A percentile compares a stretch with the other conserved stretches of the same genome.
These are phyloP conservation scores for Hypercompe scribonia DNA, from an alignment of 2,888 invertebrate genomes.

Conservation along the genomic window DNA sequence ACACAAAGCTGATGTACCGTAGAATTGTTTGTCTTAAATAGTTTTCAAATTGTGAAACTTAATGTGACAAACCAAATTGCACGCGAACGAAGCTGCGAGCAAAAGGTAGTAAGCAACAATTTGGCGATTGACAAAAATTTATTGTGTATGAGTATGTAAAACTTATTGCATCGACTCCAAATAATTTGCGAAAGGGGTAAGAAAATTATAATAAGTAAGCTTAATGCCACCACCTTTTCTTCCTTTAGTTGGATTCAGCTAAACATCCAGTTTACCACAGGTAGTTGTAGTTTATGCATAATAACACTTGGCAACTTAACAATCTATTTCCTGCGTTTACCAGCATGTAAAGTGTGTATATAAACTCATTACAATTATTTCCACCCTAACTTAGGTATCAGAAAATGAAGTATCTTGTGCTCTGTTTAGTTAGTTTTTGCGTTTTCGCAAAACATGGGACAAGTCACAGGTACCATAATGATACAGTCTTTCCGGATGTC, in stretches of 20 bases:
- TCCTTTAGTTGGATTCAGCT: not conserved
- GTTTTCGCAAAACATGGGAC: constrained; percentile 5
- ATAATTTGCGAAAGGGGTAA: too few species aligned
- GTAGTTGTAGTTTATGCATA: not conserved
- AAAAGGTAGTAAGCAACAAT: too few species aligned
- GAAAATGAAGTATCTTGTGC: constrained; percentile 10
- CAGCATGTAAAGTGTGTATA: constrained; percentile 17
- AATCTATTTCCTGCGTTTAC: constrained; percentile 15
- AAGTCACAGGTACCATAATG: constrained; percentile 13
- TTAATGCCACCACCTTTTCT: too few species aligned
- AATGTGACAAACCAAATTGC: too few species aligned
- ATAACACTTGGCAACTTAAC: not conserved
- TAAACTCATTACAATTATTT: constrained; percentile 1
- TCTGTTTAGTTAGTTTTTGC: constrained; percentile 9
- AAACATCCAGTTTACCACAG: not conserved
- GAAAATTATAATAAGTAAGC: too few species aligned
- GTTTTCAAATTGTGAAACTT: too few species aligned
- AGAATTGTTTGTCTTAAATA: too few species aligned
- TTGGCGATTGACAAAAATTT: too few species aligned
- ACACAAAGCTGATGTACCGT: too few species aligned
- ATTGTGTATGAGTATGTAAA: too few species aligned
- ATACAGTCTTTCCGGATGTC: constrained; percentile 2
- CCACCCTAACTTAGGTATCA: not conserved
- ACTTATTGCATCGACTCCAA: too few species aligned
- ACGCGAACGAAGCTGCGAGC: too few species aligned